Percentiles rank a stretch among this genome's conserved stretches.
Evolutionary conservation across 2,797 vertebrate genomes (phyloP).

Genomic region (Mormyrus hasselquistii): DNA sequence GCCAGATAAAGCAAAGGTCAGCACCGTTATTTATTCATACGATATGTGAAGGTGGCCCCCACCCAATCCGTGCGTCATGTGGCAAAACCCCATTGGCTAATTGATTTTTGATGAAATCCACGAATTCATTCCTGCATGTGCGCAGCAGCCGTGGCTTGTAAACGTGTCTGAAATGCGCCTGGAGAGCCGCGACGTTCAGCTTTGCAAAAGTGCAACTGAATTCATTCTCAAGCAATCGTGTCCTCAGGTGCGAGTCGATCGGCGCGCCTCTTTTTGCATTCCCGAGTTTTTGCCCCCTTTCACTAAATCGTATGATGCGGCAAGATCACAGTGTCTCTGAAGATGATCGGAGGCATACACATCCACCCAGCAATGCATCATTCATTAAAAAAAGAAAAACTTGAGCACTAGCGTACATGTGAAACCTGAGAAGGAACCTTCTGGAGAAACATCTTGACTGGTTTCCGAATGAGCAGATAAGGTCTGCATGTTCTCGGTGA

Average conservation of each 20-base stretch:
- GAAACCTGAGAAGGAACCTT: neutral
- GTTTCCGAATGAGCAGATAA: slow-evolving; percentile 52
- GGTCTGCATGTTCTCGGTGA: slow-evolving; percentile 53
- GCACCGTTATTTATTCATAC: slow-evolving; percentile 69
- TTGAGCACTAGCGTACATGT: neutral
- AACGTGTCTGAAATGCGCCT: neutral
- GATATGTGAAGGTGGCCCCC: slow-evolving; percentile 53
- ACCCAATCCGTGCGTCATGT: neutral
- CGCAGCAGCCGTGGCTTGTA: neutral
- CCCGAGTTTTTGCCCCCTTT: neutral
- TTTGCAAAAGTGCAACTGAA: neutral
- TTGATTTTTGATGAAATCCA: slow-evolving; percentile 6
- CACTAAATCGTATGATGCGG: neutral
- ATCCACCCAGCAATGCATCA: neutral
- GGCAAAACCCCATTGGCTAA: neutral
- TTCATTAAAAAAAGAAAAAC: neutral
- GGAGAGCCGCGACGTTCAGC: neutral
- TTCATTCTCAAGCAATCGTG: neutral
- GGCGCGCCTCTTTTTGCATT: neutral
- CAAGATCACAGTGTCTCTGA: neutral
- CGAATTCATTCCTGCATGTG: neutral
- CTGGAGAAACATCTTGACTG: slow-evolving; percentile 54
- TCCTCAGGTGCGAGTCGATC: neutral
- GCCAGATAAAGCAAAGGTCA: slow-evolving; percentile 47
- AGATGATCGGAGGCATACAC: neutral